phyloP scores from a whole-genome alignment of 1,140 invertebrate species.

The Colletes latitarsis region DNA sequence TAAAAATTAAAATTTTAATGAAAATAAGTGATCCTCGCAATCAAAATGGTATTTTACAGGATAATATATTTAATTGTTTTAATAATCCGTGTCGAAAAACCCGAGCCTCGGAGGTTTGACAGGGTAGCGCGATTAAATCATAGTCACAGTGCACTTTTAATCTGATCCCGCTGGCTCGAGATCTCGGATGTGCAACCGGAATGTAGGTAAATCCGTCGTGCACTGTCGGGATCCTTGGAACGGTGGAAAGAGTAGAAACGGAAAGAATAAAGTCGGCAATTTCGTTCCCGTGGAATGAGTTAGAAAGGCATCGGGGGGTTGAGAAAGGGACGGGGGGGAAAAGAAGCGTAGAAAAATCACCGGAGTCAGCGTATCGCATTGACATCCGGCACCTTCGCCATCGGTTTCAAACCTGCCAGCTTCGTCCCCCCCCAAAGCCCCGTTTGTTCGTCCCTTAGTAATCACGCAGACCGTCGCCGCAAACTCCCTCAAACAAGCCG shows the following conservation, averaged over 20 bases:
- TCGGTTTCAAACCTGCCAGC: slow-evolving; percentile 51
- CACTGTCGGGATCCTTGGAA: neutral
- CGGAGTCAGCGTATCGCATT: slow-evolving; percentile 76
- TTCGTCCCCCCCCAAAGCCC: slow-evolving; percentile 13
- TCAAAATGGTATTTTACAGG: no score
- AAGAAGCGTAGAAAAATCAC: slow-evolving; percentile 72
- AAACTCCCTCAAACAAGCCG: slow-evolving; percentile 77
- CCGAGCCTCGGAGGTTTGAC: no score
- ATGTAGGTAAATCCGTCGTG: slow-evolving; percentile 37
- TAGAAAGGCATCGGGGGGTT: slow-evolving; percentile 1
- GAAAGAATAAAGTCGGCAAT: slow-evolving; percentile 65
- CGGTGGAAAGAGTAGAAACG: slow-evolving; percentile 39
- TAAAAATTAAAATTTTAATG: no score
- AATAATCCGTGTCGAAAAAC: no score
- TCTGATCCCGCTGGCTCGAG: neutral
- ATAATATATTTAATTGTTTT: no score
- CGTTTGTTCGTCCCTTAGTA: slow-evolving; percentile 67
- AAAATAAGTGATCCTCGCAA: no score
- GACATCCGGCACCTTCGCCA: slow-evolving; percentile 70
- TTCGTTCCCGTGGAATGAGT: slow-evolving; percentile 39
- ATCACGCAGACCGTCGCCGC: slow-evolving; percentile 77
- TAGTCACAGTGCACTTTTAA: neutral
- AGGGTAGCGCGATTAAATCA: no score
- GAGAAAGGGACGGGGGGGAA: slow-evolving; percentile 34
- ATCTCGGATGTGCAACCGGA: neutral